phyloP scores from a whole-genome alignment of 2,113 vertebrate species.

The Zapornia atra region DNA sequence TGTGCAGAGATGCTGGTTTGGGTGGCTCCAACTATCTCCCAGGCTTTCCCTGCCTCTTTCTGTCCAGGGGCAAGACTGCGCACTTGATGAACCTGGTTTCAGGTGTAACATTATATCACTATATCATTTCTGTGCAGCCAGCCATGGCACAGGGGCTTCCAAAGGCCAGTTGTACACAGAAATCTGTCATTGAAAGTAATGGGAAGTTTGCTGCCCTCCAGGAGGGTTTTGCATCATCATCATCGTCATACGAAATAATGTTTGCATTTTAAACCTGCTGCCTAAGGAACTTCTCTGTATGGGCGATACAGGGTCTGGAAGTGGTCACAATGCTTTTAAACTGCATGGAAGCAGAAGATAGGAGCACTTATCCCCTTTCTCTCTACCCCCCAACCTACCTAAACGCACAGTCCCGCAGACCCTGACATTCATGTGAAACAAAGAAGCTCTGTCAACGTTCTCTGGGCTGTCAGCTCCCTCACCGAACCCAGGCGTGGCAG shows the following conservation, averaged over 20 bases:
- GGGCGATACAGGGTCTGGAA: not conserved
- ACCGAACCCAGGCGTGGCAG: not conserved
- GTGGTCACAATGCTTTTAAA: not conserved
- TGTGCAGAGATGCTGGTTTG: not conserved
- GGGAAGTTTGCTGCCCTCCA: not conserved
- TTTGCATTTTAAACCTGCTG: constrained; percentile 17
- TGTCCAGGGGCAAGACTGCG: not conserved
- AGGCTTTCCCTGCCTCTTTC: not conserved
- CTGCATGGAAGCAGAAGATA: not conserved
- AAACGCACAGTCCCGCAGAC: not conserved
- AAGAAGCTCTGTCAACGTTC: constrained; percentile 25
- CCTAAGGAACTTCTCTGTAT: not conserved
- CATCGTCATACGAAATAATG: not conserved
- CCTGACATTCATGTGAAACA: not conserved
- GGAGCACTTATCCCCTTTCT: not conserved
- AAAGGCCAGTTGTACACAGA: not conserved
- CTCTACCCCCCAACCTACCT: not conserved
- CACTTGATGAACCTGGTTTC: not conserved
- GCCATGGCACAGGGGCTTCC: not conserved
- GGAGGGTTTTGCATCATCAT: not conserved
- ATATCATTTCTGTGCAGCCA: not conserved
- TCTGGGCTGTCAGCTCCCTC: not conserved
- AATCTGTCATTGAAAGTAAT: constrained; percentile 3
- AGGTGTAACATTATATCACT: not conserved
- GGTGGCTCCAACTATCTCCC: not conserved